Conservation (phyloP, 2,797 vertebrate genomes). For the Gymnothorax reevesii region DNA sequence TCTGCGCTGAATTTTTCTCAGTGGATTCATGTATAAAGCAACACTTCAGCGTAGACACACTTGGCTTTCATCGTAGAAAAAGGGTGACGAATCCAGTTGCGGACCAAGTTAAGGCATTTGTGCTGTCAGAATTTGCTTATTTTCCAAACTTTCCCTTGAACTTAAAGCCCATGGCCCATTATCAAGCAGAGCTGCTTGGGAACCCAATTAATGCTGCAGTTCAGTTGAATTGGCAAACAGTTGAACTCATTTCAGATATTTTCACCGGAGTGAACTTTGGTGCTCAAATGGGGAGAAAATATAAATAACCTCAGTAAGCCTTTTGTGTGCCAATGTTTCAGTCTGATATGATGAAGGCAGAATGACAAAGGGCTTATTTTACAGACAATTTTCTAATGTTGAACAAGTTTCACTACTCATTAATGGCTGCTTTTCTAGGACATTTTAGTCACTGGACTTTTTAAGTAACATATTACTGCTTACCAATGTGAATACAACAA, state of each 20-base stretch:
- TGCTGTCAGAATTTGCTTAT: constrained; percentile 64
- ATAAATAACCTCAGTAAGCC: constrained; percentile 34
- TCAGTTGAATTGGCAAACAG: constrained; percentile 62
- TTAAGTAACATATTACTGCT: constrained; percentile 25
- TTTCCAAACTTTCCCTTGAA: constrained; percentile 57
- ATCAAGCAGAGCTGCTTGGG: constrained; percentile 18
- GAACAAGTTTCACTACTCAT: constrained; percentile 40
- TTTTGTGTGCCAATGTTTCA: neutral
- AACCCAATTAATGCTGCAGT: constrained; percentile 59
- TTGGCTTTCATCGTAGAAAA: neutral
- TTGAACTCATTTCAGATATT: constrained; percentile 57
- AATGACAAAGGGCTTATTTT: constrained; percentile 40
- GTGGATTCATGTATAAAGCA: constrained; percentile 54
- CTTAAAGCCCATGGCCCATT: neutral
- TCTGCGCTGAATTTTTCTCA: constrained; percentile 39
- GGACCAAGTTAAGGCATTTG: constrained; percentile 74
- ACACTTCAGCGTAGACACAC: constrained; percentile 59
- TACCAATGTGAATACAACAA: constrained; percentile 32
- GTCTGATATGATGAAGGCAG: constrained; percentile 38
- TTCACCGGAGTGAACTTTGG: constrained; percentile 44
- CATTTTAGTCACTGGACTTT: constrained; percentile 19
- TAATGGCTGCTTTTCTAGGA: constrained; percentile 31
- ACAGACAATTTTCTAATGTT: constrained; percentile 26
- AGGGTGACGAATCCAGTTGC: constrained; percentile 63
- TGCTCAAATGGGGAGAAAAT: constrained; percentile 51